Base-by-base conservation (phyloP, 2,888 invertebrate species). In the Axea sp. region DNA sequence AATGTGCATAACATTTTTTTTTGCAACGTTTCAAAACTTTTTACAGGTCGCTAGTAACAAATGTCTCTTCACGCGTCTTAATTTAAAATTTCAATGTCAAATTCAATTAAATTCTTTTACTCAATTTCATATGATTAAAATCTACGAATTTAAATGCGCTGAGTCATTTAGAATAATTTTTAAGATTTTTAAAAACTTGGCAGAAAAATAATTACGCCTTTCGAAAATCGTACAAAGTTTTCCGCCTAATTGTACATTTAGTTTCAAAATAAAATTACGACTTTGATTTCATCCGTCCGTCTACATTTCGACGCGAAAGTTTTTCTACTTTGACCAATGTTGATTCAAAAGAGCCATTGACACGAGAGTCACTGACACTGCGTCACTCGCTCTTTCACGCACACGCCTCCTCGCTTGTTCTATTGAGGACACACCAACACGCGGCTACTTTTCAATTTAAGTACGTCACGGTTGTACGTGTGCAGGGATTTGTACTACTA, bases 351-450 rank as follows among this genome's bases (percentile, higher is more conserved):
- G 72, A 64, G 72, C 59, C 59, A 65, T 72, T 72, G 72, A 72
- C 72, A 59, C 65, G 31, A 69, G 53, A 69, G 69, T 60, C 45
- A 57, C 72, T 47, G 57, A 72, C 72, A 57, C 57, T 35, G 47
- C 43, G 55, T 49, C 64, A 65, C 59, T 65, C 65, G 72, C 57
- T 72, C 72, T 65, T 72, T 72, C 65, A 72, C 62, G 72, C 72
- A 65, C 65, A 59, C 43, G 53, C 15, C 41, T 51, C 51, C 31
- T 19, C 45, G 43, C 30, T 33, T 2, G 51, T 57, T 57, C 31
- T 72, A 72, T 72, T 47, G 72, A 33, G 72, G 72, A 53, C 72
- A 72, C 64, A 72, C 65, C 26, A 53, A 69, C 59, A 24, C 31
- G 30, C 35, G 26, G 8, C 15, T 15, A 12, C 39, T 31, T 68